Evolutionary conservation across 2,888 invertebrate genomes (phyloP).

Genomic region (Scelioninae gen. 2): DNA sequence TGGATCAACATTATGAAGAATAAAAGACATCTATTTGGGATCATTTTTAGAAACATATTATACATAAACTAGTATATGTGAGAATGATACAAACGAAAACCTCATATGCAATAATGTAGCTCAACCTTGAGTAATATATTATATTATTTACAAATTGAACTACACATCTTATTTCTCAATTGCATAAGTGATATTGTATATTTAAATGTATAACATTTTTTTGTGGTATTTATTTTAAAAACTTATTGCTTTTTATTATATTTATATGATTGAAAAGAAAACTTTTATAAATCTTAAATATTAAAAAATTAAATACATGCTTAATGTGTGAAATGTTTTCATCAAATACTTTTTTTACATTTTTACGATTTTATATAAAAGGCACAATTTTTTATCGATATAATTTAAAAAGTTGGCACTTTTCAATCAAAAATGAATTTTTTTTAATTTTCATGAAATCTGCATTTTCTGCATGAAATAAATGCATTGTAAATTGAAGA

Average conservation of each 20-base stretch:
- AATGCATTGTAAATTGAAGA: too few relatives aligned
- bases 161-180: slow-evolving; percentile 10
- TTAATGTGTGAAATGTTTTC: too few relatives aligned
- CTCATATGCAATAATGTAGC: slow-evolving; percentile 35
- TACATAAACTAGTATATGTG: slow-evolving; percentile 29
- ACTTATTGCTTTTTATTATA: too few relatives aligned
- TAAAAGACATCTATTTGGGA: slow-evolving; percentile 29
- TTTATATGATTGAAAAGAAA: too few relatives aligned
- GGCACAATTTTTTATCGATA: slow-evolving; percentile 30
- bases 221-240: too few relatives aligned
- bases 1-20: slow-evolving; percentile 42
- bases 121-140: slow-evolving; percentile 15
- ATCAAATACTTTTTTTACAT: too few relatives aligned
- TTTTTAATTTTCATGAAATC: too few relatives aligned
- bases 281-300: too few relatives aligned
- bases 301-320: too few relatives aligned
- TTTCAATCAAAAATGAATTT: too few relatives aligned
- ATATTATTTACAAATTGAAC: slow-evolving; percentile 33
- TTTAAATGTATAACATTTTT: too few relatives aligned
- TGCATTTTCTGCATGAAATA: too few relatives aligned
- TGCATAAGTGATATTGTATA: not conserved
- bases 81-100: slow-evolving; percentile 16
- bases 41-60: not conserved
- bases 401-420: slow-evolving; percentile 32
- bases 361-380: slow-evolving; percentile 4